Evolutionary conservation across 2,888 invertebrate genomes (phyloP), one percentile per base, ranked within the genome.

Genomic region (Biston stratarius): DNA sequence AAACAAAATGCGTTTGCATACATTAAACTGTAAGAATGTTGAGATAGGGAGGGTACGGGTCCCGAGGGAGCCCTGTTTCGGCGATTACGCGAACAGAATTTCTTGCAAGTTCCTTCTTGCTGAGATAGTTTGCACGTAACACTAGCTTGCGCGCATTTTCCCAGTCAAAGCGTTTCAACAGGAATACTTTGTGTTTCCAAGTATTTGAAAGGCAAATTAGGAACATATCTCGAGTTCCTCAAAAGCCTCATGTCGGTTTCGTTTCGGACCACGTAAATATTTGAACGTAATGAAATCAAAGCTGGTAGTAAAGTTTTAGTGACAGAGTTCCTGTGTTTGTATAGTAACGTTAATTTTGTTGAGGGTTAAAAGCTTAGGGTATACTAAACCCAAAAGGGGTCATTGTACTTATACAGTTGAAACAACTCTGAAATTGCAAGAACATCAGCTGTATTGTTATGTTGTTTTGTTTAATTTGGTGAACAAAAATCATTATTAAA

Each of bases 1-100:
- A 92, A 93, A 94, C 93, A 94, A 94, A 94, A 93, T 94, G 93
- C 93, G 93, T 94, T 94, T 94, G 93, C 94, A 94, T 94, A 94
- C 90, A 93, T 94, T 93, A 93, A 94, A 93, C 88, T 91, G 86
- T 92, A 92, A 92, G 94, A 93, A 93, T 93, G 93, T 92, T 83
- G 84, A 92, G 92, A 93, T 91, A 91, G 89, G 87, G 90, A 86
- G 89, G 86, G 90, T 87, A 87, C 83, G 61, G 85, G 84, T 87
- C 91, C 83, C 89, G 72, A 61, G 86, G 88, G 92, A 83, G 85
- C 84, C 83, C 86, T 92, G 92, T 93, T 93, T 92, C 84, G 92
- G 89, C 92, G 92, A 94, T 94, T 93, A 93, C 93, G 91, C 90
- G 92, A 85, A 84, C 86, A 87, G 91, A 92, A 93, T 94, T 92